A percentile compares a stretch with the other conserved stretches of the same genome.
Conservation (phyloP, 2,888 invertebrate species). For the Diplazon laetatorius region DNA sequence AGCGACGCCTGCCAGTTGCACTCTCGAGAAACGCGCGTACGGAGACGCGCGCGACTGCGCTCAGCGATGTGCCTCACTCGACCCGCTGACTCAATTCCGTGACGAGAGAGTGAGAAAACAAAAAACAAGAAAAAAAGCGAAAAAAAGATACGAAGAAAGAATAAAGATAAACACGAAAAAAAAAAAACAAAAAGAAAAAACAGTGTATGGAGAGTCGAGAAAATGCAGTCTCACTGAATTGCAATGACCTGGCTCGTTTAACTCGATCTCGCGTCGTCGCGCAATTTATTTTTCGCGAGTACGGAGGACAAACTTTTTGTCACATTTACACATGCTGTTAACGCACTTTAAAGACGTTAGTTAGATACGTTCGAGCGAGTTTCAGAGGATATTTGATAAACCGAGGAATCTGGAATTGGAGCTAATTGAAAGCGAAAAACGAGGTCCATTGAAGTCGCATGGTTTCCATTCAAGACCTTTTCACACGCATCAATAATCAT, state of each 20-base stretch:
- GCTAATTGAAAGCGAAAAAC: constrained; percentile 22
- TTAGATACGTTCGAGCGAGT: constrained; percentile 29
- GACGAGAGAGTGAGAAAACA: constrained; percentile 15
- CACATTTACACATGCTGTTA: constrained; percentile 42
- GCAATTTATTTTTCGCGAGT: constrained; percentile 7
- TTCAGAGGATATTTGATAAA: constrained; percentile 53
- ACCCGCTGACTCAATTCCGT: constrained; percentile 43
- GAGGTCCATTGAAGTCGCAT: not conserved
- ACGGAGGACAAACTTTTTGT: constrained; percentile 20
- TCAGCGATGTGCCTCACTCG: constrained; percentile 37
- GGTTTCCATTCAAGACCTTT: not conserved
- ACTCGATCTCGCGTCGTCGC: constrained; percentile 11
- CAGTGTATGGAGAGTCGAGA: not conserved
- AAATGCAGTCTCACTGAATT: constrained; percentile 23
- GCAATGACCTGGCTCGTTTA: constrained; percentile 25
- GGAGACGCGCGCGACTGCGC: constrained; percentile 21
- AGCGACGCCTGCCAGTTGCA: constrained; percentile 56
- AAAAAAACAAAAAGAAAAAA: not conserved
- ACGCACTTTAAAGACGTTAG: constrained; percentile 31
- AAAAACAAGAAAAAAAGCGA: not conserved
- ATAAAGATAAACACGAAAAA: not conserved
- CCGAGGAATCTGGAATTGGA: constrained; percentile 43
- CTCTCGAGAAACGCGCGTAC: constrained; percentile 44
- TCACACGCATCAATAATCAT: not conserved
- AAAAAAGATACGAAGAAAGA: not conserved